Base-by-base conservation (phyloP, 1,140 invertebrate genomes). In the Melipona quadrifasciata region DNA sequence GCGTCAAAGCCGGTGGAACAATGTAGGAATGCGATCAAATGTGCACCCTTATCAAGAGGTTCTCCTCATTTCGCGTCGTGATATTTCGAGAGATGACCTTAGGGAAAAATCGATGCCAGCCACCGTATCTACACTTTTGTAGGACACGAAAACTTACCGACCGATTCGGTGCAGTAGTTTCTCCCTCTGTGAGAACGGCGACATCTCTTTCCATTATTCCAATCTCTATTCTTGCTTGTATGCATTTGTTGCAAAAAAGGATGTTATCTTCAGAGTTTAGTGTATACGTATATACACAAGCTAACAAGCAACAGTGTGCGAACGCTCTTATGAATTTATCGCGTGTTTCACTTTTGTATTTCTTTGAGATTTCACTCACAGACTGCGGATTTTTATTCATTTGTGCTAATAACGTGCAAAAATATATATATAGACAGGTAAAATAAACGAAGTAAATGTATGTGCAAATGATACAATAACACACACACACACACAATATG, bases 21-120 rank as follows among this genome's bases (percentile, higher is more conserved):
- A 80, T 72, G 55, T 51, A 84, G 58, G 31, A 80, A 76, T 65
- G 27, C 39, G 34, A 67, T 79, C 53, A 61, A 88, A 86, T 67
- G 58, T 65, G 47, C 76, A 57, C 47, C 64, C 70, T 86, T 86
- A 82, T 86, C 79, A 31, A 71, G 71, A 86, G 75, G 39, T 82
- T 17, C 70, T 77, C 55, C 53, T 82, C 65, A 73, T 86, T 82
- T 79, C 67, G 82, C 71, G 64, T 47, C 65, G 82, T 82, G 47
- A 74, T 89, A 89, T 89, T 89, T 89, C 85, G 79, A 87, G 71
- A 75, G 78, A 84, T 78, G 88, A 87, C 88, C 88, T 90, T 89
- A 65, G 68, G 61, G 58, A 79, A 80, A 89, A 87, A 90, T 90
- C 89, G 86, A 90, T 89, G 67, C 67, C 61, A 85, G 68, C 51